A percentile compares a stretch with the other conserved stretches of the same genome.
phyloP scores from a whole-genome alignment of 2,113 vertebrate species.

The Dasyprocta punctata region DNA sequence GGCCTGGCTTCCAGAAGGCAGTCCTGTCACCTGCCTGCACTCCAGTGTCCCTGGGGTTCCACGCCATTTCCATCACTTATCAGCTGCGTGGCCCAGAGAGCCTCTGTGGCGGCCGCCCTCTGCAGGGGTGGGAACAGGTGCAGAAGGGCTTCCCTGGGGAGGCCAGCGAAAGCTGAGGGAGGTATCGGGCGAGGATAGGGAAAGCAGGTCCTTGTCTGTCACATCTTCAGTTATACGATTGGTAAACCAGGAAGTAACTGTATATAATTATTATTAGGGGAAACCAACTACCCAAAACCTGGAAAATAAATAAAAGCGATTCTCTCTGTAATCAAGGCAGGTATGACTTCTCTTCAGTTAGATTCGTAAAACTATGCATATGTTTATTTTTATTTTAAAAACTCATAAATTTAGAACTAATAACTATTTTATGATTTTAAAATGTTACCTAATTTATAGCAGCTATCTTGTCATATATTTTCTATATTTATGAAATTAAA shows the following conservation, averaged over 20 bases:
- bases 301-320: neutral
- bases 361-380: neutral
- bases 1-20: neutral
- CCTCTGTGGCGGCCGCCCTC: neutral
- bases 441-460: neutral
- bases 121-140: neutral
- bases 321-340: neutral
- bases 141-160: neutral
- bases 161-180: neutral
- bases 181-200: neutral
- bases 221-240: neutral
- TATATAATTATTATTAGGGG: neutral
- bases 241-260: neutral
- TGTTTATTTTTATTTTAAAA: neutral
- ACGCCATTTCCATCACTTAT: neutral
- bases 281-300: neutral
- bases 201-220: neutral
- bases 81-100: neutral
- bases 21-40: neutral
- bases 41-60: neutral
- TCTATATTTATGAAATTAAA: neutral
- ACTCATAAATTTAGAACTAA: neutral
- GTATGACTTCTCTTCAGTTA: neutral
- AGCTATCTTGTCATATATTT: neutral
- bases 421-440: neutral